Evolutionary conservation across 2,888 invertebrate genomes (phyloP), one percentile per base, ranked within the genome.

Genomic region (Yponomeuta malinellus): DNA sequence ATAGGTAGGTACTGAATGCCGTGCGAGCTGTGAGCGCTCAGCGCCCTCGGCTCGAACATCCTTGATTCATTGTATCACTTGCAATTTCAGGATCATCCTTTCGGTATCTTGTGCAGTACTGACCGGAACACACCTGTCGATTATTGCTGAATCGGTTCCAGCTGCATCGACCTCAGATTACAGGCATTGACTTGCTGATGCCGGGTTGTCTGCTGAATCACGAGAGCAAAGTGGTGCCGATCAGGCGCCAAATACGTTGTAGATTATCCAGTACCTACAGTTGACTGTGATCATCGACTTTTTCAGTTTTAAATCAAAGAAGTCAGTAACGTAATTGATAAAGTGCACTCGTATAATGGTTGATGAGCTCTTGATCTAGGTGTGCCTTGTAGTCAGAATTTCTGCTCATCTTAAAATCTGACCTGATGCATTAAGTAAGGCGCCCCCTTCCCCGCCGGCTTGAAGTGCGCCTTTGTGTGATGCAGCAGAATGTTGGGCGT

Each of bases 391-490:
- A 15, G 52, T 12, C 15, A 59, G 12, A 12, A 15, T 59, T 12
- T 59, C 15, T 15, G 52, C 1, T 59, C 3, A 15, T 59, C 52
- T 15, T 59, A 4, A 59, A 59, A 15, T 59, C 67, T 15, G 5
- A 92, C 93, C 87, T 93, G 93, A 73, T 94, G 94, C 93, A 94
- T 93, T 2, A 93, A 89, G 75, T 93, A 94, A 0, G 94, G 92
- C 1, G 93, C 93, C 1, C 94, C 94, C 15, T 91, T 93, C 71
- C 92, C 92, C 0, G 94, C 93, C 0, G 94, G 94, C 73, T 94
- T 94, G 59, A 88, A 81, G 73, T 94, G 94, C 0, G 94, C 94
- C 78, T 94, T 94, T 2, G 94, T 94, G 78, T 94, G 94, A 78
- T 94, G 94, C 23, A 94, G 82, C n/a, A 92, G 78, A 63, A 94